phyloP scores from a whole-genome alignment of 2,797 vertebrate species.

The Orientallactaga sibirica region DNA sequence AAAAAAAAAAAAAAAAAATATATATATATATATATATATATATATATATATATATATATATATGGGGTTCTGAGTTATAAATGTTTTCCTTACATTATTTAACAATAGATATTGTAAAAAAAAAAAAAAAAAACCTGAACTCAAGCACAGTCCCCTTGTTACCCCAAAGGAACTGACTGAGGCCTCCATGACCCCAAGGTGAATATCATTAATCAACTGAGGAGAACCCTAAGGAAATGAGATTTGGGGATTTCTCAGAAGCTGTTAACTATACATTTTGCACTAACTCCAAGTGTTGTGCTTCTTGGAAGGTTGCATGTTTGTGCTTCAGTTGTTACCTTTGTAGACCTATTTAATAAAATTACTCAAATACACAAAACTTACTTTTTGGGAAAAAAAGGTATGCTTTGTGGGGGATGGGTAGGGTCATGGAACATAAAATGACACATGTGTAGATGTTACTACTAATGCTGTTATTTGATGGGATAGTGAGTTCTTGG shows the following conservation, averaged over 20 bases:
- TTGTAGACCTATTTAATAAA: conserved; percentile 93
- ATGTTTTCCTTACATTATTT: conserved; percentile 94
- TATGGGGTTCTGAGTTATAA: conserved; percentile 88
- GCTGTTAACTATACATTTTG: conserved; percentile 93
- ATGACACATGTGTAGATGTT: background rate
- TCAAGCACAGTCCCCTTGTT: conserved; percentile 79
- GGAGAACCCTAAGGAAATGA: too few species aligned
- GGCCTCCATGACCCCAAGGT: too few species aligned
- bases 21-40: too few species aligned
- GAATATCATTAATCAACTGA: too few species aligned
- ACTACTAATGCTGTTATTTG: background rate
- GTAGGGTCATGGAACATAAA: conserved; percentile 9
- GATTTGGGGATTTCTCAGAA: conserved; percentile 83
- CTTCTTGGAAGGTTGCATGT: conserved; percentile 89
- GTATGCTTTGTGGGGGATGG: background rate
- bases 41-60: too few species aligned
- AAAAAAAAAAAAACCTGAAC: conserved; percentile 88
- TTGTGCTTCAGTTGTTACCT: conserved; percentile 93
- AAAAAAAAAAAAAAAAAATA: too few species aligned
- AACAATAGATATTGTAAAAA: conserved; percentile 93
- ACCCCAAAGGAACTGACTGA: too few species aligned
- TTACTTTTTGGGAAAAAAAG: background rate
- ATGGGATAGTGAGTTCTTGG: background rate
- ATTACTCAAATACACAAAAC: conserved; percentile 88
- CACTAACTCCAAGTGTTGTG: conserved; percentile 93